phyloP scores from a whole-genome alignment of 1,140 invertebrate species.

The Drosophila repletoides region DNA sequence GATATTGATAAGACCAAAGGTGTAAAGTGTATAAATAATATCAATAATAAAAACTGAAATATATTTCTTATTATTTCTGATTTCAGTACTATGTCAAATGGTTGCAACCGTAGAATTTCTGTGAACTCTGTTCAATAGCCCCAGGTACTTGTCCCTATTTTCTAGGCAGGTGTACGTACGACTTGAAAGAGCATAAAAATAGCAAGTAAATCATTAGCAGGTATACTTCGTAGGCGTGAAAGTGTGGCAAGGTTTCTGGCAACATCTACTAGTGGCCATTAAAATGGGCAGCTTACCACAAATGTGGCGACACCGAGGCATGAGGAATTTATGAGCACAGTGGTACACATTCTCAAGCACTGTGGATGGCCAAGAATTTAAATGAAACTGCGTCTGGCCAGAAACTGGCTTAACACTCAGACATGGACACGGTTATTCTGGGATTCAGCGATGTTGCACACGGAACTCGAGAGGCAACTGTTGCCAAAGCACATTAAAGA shows the following conservation, averaged over 20 bases:
- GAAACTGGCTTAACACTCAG: background rate
- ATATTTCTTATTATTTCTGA: no score
- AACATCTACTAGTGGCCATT: conserved; percentile 60
- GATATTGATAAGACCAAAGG: no score
- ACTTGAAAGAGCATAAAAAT: conserved; percentile 56
- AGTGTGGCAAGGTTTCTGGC: conserved; percentile 26
- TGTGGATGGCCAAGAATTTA: conserved; percentile 5
- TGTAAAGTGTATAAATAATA: no score
- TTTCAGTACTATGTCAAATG: background rate
- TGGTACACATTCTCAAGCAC: background rate
- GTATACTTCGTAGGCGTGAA: conserved; percentile 36
- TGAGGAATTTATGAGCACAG: conserved; percentile 11
- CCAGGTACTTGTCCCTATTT: background rate
- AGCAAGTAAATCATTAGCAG: conserved; percentile 77
- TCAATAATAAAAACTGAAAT: no score
- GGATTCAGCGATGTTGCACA: no score
- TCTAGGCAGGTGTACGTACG: background rate
- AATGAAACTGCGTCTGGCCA: conserved; percentile 1
- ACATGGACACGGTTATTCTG: no score
- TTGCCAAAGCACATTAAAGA: conserved; percentile 10
- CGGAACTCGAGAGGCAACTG: background rate
- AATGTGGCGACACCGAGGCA: background rate
- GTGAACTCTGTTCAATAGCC: background rate
- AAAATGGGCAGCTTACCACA: conserved; percentile 16
- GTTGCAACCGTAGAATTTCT: background rate